Evolutionary conservation across 2,113 vertebrate species (phyloP), one percentile per base, ranked within the genome.

Genomic region (Maccullochella peelii): DNA sequence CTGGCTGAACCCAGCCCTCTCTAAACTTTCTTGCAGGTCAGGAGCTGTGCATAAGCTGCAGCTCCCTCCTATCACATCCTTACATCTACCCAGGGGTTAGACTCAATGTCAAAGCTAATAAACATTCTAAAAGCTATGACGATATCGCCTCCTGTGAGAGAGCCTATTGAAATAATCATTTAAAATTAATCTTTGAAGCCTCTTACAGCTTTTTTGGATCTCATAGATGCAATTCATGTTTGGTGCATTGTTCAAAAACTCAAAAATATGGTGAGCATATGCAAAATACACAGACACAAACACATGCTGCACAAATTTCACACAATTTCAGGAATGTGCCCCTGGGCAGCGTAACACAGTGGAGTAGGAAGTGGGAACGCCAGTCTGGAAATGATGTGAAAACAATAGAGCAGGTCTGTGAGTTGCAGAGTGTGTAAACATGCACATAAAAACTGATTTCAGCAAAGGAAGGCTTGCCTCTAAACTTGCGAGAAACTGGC

Each of bases 401-500:
- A 93, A 95, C 93, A 95, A 95, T 94, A 65, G 93, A 84, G 83
- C 76, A 30, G 87, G 81, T 80, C 84, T 77, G 78, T 71, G 81
- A 88, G 58, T 82, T 57, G 61, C 63, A 75, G 49, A 52, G 87
- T 58, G 80, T 71, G 78, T 83, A 88, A 89, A 93, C 85, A 83
- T 50, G 78, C 75, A 77, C 89, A 89, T 81, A 84, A 88, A 90
- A 90, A 78, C 18, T 74, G 59, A 83, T 80, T 87, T 87, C 80
- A 87, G 73, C 62, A 83, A 77, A 84, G 88, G 89, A 86, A 89
- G 69, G 59, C 69, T 82, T 59, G 84, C 52, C 16, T 84, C 68
- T 76, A 76, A 88, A 67, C 77, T 55, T 83, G 65, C 9, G 49
- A 70, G 59, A 75, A 40, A 70, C 47, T 9, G 14, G 7, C 47